A percentile compares a stretch with the other conserved stretches of the same genome.
Conservation (phyloP, 2,888 invertebrate species). For the Sussaba pulchella region DNA sequence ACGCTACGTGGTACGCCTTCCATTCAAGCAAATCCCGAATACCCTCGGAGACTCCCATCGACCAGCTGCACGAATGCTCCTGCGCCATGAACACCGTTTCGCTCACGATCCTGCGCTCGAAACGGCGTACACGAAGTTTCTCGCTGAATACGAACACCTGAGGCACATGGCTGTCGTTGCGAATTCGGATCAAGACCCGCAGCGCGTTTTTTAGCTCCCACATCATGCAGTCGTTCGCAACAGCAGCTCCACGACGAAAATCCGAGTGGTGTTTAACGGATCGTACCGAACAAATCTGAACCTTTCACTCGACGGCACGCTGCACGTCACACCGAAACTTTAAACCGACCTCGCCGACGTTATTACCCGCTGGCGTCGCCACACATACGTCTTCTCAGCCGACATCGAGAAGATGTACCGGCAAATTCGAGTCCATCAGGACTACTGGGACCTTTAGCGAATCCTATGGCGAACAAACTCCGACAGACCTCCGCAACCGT, state of each 20-base stretch:
- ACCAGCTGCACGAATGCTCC: too few relatives aligned
- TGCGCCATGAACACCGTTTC: too few relatives aligned
- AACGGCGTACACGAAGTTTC: too few relatives aligned
- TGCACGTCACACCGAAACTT: conserved; percentile 30
- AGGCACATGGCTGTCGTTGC: too few relatives aligned
- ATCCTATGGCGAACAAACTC: conserved; percentile 76
- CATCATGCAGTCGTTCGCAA: conserved; percentile 23
- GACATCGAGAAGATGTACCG: conserved; percentile 64
- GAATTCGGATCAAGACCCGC: too few relatives aligned
- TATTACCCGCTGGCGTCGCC: neutral
- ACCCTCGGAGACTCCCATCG: too few relatives aligned
- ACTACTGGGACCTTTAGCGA: conserved; percentile 71
- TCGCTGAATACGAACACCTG: too few relatives aligned
- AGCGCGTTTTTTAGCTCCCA: too few relatives aligned
- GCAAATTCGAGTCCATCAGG: neutral
- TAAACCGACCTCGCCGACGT: conserved; percentile 37
- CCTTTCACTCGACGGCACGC: conserved; percentile 24
- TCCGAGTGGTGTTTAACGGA: conserved; percentile 43
- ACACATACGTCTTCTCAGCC: neutral
- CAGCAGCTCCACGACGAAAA: conserved; percentile 32
- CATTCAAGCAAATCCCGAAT: too few relatives aligned
- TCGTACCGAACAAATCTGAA: conserved; percentile 30
- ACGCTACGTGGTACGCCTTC: too few relatives aligned
- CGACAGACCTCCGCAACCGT: neutral
- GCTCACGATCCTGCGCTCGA: too few relatives aligned